A percentile compares a stretch with the other conserved stretches of the same genome.
phyloP scores from a whole-genome alignment of 2,113 vertebrate genomes.

The Corythaeola cristata region DNA sequence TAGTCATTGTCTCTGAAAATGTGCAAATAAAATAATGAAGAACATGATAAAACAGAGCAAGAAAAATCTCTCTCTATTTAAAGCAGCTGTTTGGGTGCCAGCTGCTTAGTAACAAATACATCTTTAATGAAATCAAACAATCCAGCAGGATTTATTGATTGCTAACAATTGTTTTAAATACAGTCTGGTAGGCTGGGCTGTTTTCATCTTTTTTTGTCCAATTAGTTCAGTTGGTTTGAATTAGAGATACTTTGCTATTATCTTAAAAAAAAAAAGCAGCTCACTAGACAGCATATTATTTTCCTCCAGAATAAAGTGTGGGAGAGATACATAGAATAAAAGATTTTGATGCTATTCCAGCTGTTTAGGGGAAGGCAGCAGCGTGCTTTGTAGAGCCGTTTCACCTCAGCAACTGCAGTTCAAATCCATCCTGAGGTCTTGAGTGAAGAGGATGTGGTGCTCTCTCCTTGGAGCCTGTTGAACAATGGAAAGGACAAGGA shows the following conservation, averaged over 20 bases:
- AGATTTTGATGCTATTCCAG: slow-evolving; percentile 23
- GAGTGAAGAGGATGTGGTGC: slow-evolving; percentile 31
- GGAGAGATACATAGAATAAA: not conserved
- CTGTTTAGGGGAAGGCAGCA: not conserved
- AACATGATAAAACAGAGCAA: slow-evolving; percentile 67
- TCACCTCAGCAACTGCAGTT: slow-evolving; percentile 55
- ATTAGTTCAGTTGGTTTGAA: slow-evolving; percentile 84
- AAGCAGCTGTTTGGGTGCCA: slow-evolving; percentile 84
- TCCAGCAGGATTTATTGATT: slow-evolving; percentile 81
- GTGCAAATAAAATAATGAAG: slow-evolving; percentile 67
- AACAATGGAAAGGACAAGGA: slow-evolving; percentile 53
- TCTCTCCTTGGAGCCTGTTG: slow-evolving; percentile 49
- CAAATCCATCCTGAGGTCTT: slow-evolving; percentile 52
- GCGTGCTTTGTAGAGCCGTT: slow-evolving; percentile 21
- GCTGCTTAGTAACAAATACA: slow-evolving; percentile 78
- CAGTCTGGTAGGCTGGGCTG: slow-evolving; percentile 74
- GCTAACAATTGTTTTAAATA: slow-evolving; percentile 81
- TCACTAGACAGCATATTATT: not conserved
- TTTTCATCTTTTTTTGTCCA: slow-evolving; percentile 76
- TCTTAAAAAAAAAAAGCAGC: slow-evolving; percentile 27
- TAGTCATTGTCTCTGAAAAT: slow-evolving; percentile 52
- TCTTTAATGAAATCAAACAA: slow-evolving; percentile 82
- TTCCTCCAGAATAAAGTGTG: not conserved
- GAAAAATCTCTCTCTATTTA: slow-evolving; percentile 75
- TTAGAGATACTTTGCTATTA: slow-evolving; percentile 78